Base-by-base conservation (phyloP, 2,888 invertebrate genomes). In the Epinotia ramella region DNA sequence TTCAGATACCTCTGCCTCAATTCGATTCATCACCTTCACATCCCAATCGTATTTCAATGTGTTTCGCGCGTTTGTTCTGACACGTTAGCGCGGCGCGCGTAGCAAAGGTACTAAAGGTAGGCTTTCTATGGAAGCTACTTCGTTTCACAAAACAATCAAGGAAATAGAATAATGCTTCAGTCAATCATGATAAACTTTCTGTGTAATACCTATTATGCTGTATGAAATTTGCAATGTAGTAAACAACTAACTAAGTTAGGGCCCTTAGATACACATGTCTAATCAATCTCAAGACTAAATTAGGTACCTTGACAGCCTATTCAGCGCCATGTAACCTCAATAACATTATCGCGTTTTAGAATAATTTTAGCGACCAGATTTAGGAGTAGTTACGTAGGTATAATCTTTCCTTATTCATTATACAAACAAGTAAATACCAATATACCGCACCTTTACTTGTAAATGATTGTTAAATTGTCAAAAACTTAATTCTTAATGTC, bases 261-360 rank as follows among this genome's bases (percentile, higher is more conserved):
- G n/a, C 28, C 12, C 49, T 71, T 60, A n/a, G n/a, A 18, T n/a
- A 46, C 49, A 18, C 28, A 46, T 49, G 20, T 11, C 59, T 33
- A 60, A 73, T 73, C 73, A 49, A 73, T 73, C 66, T 73, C 66
- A 49, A 66, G 59, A 60, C 49, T 57, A 46, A 65, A 65, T 63
- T 62, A 33, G 0, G 56, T 59, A 57, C 56, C 63, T 63, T 64
- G 71, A 57, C 64, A 64, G 72, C 44, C 12, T 56, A 57, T 44
- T 24, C 40, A 40, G 44, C n/a, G 56, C 16, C 24, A 64, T 20
- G 72, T 64, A 64, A 49, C n/a, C 64, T 72, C 16, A 44, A 44
- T 18, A 63, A 57, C 24, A 46, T 69, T 69, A 59, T 18, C 28
- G 46, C 24, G 60, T 63, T 46, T 24, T 46, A 28, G 69, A 60